A percentile compares a stretch with the other conserved stretches of the same genome.
phyloP scores from a whole-genome alignment of 1,140 invertebrate genomes.

The Drosophila navojoa region DNA sequence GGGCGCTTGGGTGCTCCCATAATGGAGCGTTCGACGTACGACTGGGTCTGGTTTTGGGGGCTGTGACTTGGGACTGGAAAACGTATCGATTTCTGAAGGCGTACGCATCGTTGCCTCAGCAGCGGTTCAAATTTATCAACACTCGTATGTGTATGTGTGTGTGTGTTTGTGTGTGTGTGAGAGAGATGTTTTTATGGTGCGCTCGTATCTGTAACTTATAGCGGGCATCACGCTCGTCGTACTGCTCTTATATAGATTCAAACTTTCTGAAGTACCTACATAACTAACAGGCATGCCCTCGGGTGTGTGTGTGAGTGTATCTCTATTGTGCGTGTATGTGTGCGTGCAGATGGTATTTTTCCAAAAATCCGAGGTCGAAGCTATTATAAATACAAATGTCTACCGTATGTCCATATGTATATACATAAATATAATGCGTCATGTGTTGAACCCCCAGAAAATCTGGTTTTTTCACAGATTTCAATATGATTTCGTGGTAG shows the following conservation, averaged over 20 bases:
- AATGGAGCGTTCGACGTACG: constrained; percentile 50
- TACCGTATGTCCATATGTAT: neutral
- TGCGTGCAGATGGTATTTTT: constrained; percentile 43
- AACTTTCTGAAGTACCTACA: constrained; percentile 61
- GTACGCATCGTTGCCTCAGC: constrained; percentile 55
- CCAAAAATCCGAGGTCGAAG: constrained; percentile 33
- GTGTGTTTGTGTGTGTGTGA: constrained; percentile 14
- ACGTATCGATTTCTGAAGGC: constrained; percentile 70
- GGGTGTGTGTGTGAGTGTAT: neutral
- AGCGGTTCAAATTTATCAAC: constrained; percentile 54
- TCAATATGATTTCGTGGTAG: constrained; percentile 28
- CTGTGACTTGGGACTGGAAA: constrained; percentile 54
- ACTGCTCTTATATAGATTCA: constrained; percentile 49
- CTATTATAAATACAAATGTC: constrained; percentile 37
- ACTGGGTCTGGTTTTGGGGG: constrained; percentile 60
- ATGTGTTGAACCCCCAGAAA: constrained; percentile 23
- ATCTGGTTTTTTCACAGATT: constrained; percentile 35
- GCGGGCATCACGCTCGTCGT: constrained; percentile 31
- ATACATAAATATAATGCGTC: constrained; percentile 53
- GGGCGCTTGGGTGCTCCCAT: constrained; percentile 52
- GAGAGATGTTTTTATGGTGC: constrained; percentile 17
- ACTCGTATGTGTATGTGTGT: constrained; percentile 19
- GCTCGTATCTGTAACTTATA: constrained; percentile 38
- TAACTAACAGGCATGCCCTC: neutral
- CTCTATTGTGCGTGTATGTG: constrained; percentile 7